These are phyloP conservation scores for Peromyscus aztecus DNA, from an alignment of 2,797 vertebrate genomes.

Conservation along the genomic window DNA sequence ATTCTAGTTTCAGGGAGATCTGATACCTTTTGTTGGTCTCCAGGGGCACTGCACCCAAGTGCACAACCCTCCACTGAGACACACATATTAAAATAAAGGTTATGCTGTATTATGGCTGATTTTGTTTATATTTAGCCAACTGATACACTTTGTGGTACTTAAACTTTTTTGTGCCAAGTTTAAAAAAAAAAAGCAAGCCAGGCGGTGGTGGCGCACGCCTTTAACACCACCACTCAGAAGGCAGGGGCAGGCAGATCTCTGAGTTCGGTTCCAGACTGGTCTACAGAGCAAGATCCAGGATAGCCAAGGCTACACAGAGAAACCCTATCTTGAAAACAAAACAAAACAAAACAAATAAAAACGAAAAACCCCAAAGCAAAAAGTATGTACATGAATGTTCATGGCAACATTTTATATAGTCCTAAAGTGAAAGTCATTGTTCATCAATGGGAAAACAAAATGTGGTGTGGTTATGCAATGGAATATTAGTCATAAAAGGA, in stretches of 20 bases:
- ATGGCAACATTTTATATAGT: background rate
- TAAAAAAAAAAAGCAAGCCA: too few species aligned
- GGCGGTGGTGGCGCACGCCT: background rate
- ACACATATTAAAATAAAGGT: conserved; percentile 17
- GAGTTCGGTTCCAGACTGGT: background rate
- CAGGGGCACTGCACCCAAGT: background rate
- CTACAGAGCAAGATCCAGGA: background rate
- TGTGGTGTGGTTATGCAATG: background rate
- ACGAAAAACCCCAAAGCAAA: background rate
- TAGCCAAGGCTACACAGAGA: background rate
- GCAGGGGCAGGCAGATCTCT: background rate
- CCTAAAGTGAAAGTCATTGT: background rate
- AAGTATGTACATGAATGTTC: background rate
- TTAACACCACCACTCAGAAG: background rate
- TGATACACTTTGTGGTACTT: conserved; percentile 89
- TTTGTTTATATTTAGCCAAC: conserved; percentile 85
- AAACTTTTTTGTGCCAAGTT: conserved; percentile 88
- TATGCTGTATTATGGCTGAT: conserved; percentile 79
- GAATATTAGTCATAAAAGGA: background rate
- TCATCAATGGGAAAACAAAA: background rate
- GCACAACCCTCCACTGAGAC: background rate
- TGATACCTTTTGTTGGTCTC: conserved; percentile 8
- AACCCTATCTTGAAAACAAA: background rate
- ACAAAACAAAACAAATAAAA: background rate
- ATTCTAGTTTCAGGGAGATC: background rate